Percentiles rank a stretch among this genome's conserved stretches.
Conservation (phyloP, 2,113 vertebrate genomes). For the Pituophis catenifer region DNA sequence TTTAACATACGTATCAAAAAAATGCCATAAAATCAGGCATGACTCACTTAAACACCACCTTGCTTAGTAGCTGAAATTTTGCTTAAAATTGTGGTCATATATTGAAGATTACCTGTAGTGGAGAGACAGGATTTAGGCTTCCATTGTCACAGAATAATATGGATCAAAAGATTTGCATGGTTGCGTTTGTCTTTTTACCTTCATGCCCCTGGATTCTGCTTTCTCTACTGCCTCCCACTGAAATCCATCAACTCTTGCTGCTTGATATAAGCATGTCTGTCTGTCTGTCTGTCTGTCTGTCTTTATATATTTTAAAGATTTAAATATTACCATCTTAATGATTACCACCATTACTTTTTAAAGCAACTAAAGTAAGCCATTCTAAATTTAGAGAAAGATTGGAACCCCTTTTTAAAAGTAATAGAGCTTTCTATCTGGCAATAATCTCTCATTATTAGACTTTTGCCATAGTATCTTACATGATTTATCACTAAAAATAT, state of each 20-base stretch:
- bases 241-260: conserved; percentile 14
- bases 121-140: conserved; percentile 8
- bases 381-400: conserved; percentile 14
- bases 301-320: neutral
- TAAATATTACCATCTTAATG: neutral
- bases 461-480: neutral
- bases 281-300: neutral
- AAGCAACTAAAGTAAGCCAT: neutral
- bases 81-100: neutral
- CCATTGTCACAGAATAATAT: neutral
- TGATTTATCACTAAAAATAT: conserved; percentile 11
- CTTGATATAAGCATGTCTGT: neutral
- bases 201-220: conserved; percentile 1
- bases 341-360: conserved; percentile 10
- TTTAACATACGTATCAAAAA: neutral
- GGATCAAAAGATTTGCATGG: neutral
- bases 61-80: neutral
- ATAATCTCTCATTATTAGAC: conserved; percentile 19
- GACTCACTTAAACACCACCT: neutral
- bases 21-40: neutral
- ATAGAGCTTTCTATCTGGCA: conserved; percentile 9
- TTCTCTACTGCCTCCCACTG: neutral
- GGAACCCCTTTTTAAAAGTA: conserved; percentile 33
- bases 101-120: too few relatives aligned
- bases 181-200: neutral